These are phyloP conservation scores for Mirza zaza DNA, from an alignment of 2,113 vertebrate genomes.

Conservation along the genomic window DNA sequence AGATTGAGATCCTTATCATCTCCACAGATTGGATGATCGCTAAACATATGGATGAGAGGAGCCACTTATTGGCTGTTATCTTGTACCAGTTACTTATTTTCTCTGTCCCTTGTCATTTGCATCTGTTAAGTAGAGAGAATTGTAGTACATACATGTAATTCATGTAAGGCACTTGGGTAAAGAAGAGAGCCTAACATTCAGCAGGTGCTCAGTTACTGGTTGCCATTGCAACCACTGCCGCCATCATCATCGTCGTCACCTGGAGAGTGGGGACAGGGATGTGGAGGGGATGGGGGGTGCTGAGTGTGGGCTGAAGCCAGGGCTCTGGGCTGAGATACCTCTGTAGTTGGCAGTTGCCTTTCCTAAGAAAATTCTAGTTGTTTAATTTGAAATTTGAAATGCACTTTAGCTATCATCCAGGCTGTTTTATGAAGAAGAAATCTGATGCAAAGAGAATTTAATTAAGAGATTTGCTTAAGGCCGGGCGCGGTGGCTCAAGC, in stretches of 20 bases:
- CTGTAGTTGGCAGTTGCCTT: neutral
- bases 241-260: accelerated
- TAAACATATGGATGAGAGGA: neutral
- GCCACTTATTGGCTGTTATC: neutral
- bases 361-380: neutral
- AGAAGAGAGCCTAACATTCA: neutral
- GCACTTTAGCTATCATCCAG: neutral
- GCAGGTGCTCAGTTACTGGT: neutral
- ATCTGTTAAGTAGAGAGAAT: neutral
- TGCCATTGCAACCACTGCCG: too few species aligned
- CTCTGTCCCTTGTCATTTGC: neutral
- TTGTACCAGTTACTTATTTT: neutral
- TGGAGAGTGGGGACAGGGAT: neutral
- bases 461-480: neutral
- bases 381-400: neutral
- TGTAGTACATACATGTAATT: neutral
- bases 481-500: too few species aligned
- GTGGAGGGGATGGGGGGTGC: too few species aligned
- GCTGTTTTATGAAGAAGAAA: neutral
- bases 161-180: neutral
- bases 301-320: neutral
- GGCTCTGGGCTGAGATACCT: neutral
- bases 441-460: neutral
- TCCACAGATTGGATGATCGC: neutral
- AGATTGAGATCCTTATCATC: neutral